Conservation (phyloP, 2,888 invertebrate genomes). For the Lycaena phlaeas region DNA sequence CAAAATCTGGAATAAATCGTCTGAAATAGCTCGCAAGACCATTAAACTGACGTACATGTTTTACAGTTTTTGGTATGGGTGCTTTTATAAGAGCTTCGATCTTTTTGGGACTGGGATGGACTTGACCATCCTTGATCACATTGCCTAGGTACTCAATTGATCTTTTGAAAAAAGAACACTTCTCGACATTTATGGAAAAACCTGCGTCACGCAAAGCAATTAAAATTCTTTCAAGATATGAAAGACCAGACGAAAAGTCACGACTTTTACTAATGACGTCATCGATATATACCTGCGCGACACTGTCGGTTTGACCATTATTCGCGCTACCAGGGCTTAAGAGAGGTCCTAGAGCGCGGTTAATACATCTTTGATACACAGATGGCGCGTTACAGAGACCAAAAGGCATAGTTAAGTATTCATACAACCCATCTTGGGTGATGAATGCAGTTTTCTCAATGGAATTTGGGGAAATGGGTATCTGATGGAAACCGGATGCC, state of each 20-base stretch:
- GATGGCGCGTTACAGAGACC: too few relatives aligned
- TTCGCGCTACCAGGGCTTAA: slow-evolving; percentile 8
- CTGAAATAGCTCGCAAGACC: too few relatives aligned
- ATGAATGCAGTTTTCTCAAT: slow-evolving; percentile 21
- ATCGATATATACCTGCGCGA: slow-evolving; percentile 24
- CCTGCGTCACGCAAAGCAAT: slow-evolving; percentile 19
- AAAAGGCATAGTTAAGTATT: slow-evolving; percentile 23
- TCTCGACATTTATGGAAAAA: slow-evolving; percentile 23
- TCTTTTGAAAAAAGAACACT: too few relatives aligned
- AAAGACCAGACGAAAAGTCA: slow-evolving; percentile 15
- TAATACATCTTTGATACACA: slow-evolving; percentile 22
- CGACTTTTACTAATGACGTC: slow-evolving; percentile 22
- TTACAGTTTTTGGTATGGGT: too few relatives aligned
- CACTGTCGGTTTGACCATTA: too few relatives aligned
- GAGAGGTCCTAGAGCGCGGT: slow-evolving; percentile 12
- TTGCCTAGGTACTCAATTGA: too few relatives aligned
- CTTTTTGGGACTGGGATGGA: too few relatives aligned
- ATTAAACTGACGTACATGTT: too few relatives aligned
- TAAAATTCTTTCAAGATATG: background rate
- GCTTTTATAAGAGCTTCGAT: too few relatives aligned
- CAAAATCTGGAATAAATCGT: too few relatives aligned
- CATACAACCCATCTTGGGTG: too few relatives aligned
- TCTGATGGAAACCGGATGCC: slow-evolving; percentile 22
- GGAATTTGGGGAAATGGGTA: slow-evolving; percentile 10
- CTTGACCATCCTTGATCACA: too few relatives aligned